Percentiles rank a stretch among this genome's conserved stretches.
phyloP scores from a whole-genome alignment of 2,113 vertebrate species.

The Otus sunia region DNA sequence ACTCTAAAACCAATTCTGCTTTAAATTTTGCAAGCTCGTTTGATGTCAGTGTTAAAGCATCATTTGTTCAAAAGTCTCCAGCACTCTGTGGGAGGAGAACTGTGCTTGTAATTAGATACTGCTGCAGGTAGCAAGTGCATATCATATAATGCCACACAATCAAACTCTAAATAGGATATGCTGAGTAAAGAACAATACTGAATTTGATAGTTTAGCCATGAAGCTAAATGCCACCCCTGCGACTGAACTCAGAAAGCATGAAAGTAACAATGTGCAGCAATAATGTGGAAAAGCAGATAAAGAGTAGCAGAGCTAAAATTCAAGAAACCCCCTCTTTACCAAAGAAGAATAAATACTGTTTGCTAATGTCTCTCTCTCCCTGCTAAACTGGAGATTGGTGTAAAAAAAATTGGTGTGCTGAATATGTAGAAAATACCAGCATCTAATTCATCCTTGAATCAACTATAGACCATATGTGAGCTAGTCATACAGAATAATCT shows the following conservation, averaged over 20 bases:
- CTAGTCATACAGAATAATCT: background rate
- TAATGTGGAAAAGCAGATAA: background rate
- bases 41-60: background rate
- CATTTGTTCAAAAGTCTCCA: constrained; percentile 1
- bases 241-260: background rate
- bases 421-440: background rate
- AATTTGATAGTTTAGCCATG: background rate
- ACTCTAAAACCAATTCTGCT: background rate
- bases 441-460: background rate
- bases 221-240: background rate
- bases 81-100: background rate
- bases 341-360: background rate
- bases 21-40: background rate
- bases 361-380: background rate
- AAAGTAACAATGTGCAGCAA: background rate
- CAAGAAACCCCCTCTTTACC: background rate
- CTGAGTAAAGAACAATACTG: background rate
- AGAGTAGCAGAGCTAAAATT: background rate
- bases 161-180: background rate
- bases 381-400: background rate
- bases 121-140: background rate
- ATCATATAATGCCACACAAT: background rate
- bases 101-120: background rate
- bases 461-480: background rate
- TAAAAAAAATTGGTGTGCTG: background rate